Percentiles rank a stretch among this genome's conserved stretches.
These are phyloP conservation scores for Perithous albicinctus DNA, from an alignment of 2,888 invertebrate genomes.

Conservation along the genomic window DNA sequence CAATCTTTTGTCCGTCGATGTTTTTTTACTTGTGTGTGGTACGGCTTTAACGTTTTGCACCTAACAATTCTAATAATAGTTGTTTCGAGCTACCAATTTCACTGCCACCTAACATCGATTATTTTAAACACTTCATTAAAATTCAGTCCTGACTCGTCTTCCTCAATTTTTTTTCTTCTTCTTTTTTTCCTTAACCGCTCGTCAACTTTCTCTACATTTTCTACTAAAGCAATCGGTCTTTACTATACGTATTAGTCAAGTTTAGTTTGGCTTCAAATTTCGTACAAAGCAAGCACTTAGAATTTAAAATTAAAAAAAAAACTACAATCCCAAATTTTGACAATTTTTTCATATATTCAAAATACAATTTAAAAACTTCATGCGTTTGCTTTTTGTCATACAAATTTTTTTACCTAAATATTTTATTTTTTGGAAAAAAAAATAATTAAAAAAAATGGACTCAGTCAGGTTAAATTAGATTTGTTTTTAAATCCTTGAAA, in stretches of 20 bases:
- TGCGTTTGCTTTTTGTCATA: too few species aligned
- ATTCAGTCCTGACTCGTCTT: slow-evolving; percentile 44
- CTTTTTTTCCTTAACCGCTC: neutral
- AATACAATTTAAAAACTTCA: too few species aligned
- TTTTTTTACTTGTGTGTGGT: neutral
- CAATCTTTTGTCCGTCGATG: neutral
- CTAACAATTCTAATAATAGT: neutral
- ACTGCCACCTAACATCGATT: slow-evolving; percentile 19
- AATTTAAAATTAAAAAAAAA: too few species aligned
- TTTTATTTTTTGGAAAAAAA: too few species aligned
- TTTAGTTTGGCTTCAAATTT: neutral
- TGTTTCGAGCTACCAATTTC: slow-evolving; percentile 21
- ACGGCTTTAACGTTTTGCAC: slow-evolving; percentile 4
- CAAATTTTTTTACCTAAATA: too few species aligned
- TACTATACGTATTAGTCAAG: neutral
- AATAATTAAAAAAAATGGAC: too few species aligned
- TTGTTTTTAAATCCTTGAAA: too few species aligned
- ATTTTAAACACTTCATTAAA: slow-evolving; percentile 43
- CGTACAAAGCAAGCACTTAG: neutral
- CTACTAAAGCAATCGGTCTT: slow-evolving; percentile 2
- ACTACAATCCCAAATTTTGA: too few species aligned
- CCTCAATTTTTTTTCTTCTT: slow-evolving; percentile 33
- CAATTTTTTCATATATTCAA: too few species aligned
- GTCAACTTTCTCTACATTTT: slow-evolving; percentile 61
- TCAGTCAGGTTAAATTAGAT: too few species aligned